A percentile compares a stretch with the other conserved stretches of the same genome.
Evolutionary conservation across 2,888 invertebrate genomes (phyloP).

Genomic region (Caradrina clavipalpis): DNA sequence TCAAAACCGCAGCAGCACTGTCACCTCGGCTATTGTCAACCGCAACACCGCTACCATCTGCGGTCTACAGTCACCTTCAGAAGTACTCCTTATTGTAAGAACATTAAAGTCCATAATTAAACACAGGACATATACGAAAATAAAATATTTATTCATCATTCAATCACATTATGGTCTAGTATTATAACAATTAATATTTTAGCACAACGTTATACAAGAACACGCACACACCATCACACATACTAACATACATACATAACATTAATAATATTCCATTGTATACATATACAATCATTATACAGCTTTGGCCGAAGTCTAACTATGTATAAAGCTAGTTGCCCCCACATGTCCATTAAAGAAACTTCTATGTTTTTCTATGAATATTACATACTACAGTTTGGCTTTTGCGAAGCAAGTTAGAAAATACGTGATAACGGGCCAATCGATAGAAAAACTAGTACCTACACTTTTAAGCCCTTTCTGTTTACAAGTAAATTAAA

Average conservation of each 20-base stretch:
- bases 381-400: not conserved
- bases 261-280: conserved; percentile 32
- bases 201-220: conserved; percentile 67
- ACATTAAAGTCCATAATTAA: conserved; percentile 1
- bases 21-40: too few species aligned
- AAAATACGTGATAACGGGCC: not conserved
- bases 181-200: conserved; percentile 74
- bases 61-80: too few species aligned
- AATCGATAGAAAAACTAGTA: not conserved
- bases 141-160: conserved; percentile 76
- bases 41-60: too few species aligned
- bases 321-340: not conserved
- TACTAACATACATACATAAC: conserved; percentile 54
- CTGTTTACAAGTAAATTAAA: too few species aligned
- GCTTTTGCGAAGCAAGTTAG: not conserved
- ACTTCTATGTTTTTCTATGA: not conserved
- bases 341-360: not conserved
- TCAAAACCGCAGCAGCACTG: too few species aligned
- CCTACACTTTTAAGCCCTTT: too few species aligned
- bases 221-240: conserved; percentile 57
- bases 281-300: conserved; percentile 27
- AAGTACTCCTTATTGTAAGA: too few species aligned
- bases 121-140: conserved; percentile 60
- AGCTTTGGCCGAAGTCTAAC: not conserved
- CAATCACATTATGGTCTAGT: conserved; percentile 69